Conservation (phyloP, 1,140 invertebrate genomes). For the Anthonomus grandis region DNA sequence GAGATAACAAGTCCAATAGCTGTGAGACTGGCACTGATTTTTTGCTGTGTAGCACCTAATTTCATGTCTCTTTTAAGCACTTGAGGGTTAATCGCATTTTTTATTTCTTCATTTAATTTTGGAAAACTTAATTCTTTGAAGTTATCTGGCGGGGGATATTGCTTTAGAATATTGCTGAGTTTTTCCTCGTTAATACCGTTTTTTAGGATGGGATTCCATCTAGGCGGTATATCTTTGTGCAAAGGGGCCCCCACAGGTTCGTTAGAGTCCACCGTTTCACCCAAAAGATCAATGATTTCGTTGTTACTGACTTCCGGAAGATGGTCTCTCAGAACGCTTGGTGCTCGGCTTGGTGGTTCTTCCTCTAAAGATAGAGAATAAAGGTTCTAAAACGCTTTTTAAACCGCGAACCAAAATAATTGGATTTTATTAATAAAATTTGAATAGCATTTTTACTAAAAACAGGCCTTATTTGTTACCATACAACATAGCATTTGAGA, state of each 20-base stretch:
- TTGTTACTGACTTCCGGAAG: too few species aligned
- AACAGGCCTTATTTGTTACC: too few species aligned
- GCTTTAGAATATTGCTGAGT: not conserved
- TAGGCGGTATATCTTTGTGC: not conserved
- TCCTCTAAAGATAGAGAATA: not conserved
- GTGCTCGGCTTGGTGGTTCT: not conserved
- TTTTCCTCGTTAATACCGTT: not conserved
- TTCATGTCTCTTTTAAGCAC: not conserved
- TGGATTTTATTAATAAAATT: too few species aligned
- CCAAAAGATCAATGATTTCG: not conserved
- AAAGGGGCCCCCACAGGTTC: not conserved
- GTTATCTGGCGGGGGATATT: not conserved
- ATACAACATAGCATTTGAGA: too few species aligned
- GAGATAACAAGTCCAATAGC: not conserved
- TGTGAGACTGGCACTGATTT: not conserved
- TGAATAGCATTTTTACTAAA: too few species aligned
- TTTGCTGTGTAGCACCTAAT: not conserved
- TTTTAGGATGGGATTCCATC: not conserved
- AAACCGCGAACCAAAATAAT: not conserved
- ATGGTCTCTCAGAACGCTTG: too few species aligned
- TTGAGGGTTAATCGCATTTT: not conserved
- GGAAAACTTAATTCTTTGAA: not conserved
- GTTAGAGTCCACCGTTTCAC: not conserved
- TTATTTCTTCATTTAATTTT: not conserved
- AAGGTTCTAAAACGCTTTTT: not conserved